Conservation (phyloP, 1,140 invertebrate genomes). For the Drosophila equinoxialis region DNA sequence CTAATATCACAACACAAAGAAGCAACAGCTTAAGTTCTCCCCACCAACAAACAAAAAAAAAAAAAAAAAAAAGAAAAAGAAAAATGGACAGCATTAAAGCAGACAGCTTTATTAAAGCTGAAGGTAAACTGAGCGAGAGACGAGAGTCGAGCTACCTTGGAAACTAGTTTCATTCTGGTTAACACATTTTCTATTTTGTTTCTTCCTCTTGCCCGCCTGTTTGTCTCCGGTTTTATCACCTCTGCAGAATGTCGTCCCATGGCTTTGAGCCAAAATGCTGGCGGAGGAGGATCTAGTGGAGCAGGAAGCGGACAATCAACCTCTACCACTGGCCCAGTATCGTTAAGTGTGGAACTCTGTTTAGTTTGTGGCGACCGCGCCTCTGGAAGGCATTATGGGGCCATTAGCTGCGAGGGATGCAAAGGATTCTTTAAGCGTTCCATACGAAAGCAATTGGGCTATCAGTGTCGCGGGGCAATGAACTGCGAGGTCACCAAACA, state of each 20-base stretch:
- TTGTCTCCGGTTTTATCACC: no score
- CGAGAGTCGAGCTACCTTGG: constrained; percentile 47
- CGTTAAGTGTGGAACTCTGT: constrained; percentile 90
- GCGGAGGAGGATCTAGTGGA: constrained; percentile 31
- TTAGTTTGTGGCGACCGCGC: constrained; percentile 97
- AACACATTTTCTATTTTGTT: constrained; percentile 22
- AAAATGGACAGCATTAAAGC: constrained; percentile 61
- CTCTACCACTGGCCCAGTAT: constrained; percentile 51
- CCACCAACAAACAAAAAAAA: constrained; percentile 9
- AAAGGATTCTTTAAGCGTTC: constrained; percentile 97
- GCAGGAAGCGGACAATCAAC: constrained; percentile 40
- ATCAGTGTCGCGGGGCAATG: constrained; percentile 96
- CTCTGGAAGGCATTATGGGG: constrained; percentile 96
- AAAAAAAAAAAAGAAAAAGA: background rate
- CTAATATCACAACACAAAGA: constrained; percentile 57
- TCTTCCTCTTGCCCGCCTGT: background rate
- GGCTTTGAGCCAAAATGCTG: constrained; percentile 52
- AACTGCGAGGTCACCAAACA: constrained; percentile 99
- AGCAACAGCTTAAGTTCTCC: constrained; percentile 59
- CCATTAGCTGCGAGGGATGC: constrained; percentile 96
- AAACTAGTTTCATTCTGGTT: constrained; percentile 16
- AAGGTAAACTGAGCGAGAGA: constrained; percentile 55
- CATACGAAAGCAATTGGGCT: constrained; percentile 97
- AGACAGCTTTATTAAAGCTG: constrained; percentile 75
- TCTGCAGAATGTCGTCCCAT: constrained; percentile 22